Conservation (phyloP, 2,797 vertebrate species). For the Ctenosaura bakeri region DNA sequence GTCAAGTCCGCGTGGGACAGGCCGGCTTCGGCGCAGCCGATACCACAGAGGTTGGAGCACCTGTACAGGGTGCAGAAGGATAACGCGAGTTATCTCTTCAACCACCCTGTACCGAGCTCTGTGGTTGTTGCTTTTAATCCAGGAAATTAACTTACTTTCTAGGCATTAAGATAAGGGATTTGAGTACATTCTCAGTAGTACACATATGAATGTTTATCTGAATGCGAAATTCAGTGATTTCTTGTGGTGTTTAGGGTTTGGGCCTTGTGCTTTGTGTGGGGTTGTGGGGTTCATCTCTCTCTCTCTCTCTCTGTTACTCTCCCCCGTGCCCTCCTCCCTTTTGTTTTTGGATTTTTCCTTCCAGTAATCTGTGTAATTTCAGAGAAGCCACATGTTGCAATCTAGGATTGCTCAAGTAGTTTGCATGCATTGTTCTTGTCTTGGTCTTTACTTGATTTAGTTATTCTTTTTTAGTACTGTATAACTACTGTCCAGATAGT, state of each 20-base stretch:
- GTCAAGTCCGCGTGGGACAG: no score
- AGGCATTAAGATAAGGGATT: neutral
- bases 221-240: neutral
- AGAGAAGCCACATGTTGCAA: conserved; percentile 10
- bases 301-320: no score
- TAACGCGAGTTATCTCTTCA: no score
- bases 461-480: neutral
- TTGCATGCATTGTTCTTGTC: neutral
- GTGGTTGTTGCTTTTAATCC: neutral
- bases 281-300: no score
- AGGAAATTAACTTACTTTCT: conserved; percentile 7
- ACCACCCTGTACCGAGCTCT: no score
- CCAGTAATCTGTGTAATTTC: conserved; percentile 12
- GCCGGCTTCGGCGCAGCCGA: no score
- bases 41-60: no score
- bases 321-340: neutral
- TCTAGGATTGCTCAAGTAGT: neutral
- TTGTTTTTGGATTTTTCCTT: neutral
- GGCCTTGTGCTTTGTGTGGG: neutral
- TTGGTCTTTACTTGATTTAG: neutral
- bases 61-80: no score
- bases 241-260: neutral
- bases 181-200: neutral
- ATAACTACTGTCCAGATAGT: neutral
- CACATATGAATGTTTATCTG: neutral